A percentile compares a stretch with the other conserved stretches of the same genome.
phyloP scores from a whole-genome alignment of 2,888 invertebrate species.

The Mantis religiosa region DNA sequence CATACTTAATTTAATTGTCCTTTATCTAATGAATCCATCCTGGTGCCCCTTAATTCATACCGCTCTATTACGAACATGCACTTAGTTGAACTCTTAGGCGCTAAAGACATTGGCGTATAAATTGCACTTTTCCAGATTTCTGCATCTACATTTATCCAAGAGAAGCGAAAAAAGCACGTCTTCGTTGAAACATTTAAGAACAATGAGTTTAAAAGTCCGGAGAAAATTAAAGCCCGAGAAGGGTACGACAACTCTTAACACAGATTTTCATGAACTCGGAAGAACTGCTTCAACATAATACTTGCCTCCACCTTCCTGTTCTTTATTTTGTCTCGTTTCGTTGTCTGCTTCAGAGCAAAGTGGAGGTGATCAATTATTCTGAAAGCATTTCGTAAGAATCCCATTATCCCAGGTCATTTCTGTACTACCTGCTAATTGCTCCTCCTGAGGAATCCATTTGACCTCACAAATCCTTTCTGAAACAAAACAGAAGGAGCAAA shows the following conservation, averaged over 20 bases:
- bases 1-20: no score
- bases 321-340: neutral
- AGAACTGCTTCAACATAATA: neutral
- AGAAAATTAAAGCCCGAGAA: neutral
- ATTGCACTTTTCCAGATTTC: neutral
- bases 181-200: neutral
- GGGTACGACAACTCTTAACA: neutral
- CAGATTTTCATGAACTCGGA: neutral
- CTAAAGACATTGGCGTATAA: no score
- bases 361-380: neutral
- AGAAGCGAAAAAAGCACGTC: no score
- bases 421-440: neutral
- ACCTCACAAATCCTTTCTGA: neutral
- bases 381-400: neutral
- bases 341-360: neutral
- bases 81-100: no score
- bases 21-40: no score
- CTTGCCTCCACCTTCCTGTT: neutral
- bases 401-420: neutral
- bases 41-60: no score
- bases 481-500: neutral
- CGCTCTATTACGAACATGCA: no score
- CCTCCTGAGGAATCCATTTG: neutral
- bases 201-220: neutral
- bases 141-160: no score